These are phyloP conservation scores for Sus cebifrons DNA, from an alignment of 2,797 vertebrate species.

Conservation along the genomic window DNA sequence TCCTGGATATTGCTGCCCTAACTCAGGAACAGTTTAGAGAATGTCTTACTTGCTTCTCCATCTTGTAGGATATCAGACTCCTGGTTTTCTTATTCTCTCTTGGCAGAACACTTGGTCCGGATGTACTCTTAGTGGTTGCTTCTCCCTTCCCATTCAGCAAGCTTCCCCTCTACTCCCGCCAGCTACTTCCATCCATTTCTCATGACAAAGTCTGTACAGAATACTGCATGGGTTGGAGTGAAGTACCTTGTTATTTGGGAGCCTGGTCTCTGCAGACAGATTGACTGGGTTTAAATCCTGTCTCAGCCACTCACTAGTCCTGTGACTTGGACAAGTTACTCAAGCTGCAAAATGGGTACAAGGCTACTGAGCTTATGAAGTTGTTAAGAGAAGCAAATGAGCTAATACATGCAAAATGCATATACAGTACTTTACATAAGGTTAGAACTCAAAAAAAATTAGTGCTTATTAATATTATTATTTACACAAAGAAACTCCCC, in stretches of 20 bases:
- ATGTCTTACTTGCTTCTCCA: not conserved
- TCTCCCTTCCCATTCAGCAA: not conserved
- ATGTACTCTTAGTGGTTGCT: not conserved
- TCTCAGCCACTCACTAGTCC: not conserved
- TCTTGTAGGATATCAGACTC: not conserved
- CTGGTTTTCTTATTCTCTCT: not conserved
- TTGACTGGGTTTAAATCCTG: not conserved
- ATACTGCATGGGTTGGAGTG: not conserved
- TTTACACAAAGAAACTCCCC: not conserved
- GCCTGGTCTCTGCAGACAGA: not conserved
- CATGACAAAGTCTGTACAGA: not conserved
- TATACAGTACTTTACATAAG: not conserved
- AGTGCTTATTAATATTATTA: not conserved
- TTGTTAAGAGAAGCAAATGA: not conserved
- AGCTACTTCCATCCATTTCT: not conserved
- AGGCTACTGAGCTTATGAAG: not conserved
- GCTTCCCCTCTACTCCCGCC: not conserved
- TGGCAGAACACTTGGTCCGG: not conserved
- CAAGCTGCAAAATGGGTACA: not conserved
- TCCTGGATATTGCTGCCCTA: not conserved
- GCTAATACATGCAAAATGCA: not conserved
- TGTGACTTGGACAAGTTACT: not conserved
- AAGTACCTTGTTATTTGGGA: not conserved
- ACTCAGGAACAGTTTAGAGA: not conserved
- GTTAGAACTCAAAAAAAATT: not conserved